phyloP scores from a whole-genome alignment of 2,888 invertebrate genomes.

The Rhagium mordax region DNA sequence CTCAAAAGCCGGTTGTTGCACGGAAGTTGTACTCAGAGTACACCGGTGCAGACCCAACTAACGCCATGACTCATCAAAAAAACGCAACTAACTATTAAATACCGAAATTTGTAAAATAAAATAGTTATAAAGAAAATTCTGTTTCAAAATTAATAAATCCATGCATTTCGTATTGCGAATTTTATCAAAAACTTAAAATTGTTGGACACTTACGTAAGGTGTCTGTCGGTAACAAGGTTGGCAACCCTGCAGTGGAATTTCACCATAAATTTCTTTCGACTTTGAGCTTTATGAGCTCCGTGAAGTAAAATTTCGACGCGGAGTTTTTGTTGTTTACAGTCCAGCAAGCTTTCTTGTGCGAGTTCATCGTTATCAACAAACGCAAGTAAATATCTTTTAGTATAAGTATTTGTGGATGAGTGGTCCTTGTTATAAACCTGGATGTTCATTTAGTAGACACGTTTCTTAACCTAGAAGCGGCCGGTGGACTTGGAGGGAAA shows the following conservation, averaged over 20 bases:
- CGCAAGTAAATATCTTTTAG: constrained; percentile 54
- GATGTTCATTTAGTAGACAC: constrained; percentile 59
- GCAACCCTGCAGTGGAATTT: constrained; percentile 25
- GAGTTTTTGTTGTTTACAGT: constrained; percentile 38
- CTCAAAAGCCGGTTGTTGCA: too few relatives aligned
- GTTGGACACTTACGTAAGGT: not conserved
- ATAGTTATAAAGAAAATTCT: not conserved
- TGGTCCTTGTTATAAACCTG: constrained; percentile 35
- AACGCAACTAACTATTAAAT: too few relatives aligned
- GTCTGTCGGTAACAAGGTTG: constrained; percentile 30
- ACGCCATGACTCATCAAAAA: too few relatives aligned
- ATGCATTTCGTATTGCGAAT: too few relatives aligned
- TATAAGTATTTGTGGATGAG: constrained; percentile 43
- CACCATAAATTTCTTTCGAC: constrained; percentile 44
- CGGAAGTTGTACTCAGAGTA: too few relatives aligned
- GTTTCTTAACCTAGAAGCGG: constrained; percentile 67
- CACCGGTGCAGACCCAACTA: too few relatives aligned
- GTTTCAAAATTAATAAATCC: not conserved
- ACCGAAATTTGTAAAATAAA: too few relatives aligned
- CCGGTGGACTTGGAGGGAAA: constrained; percentile 66
- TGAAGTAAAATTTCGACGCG: constrained; percentile 32
- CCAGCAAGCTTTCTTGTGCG: constrained; percentile 31
- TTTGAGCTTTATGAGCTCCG: constrained; percentile 42
- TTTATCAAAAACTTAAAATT: not conserved
- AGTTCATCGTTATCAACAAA: constrained; percentile 34